Evolutionary conservation across 2,888 invertebrate species (phyloP).

Genomic region (Tetragonula carbonaria): DNA sequence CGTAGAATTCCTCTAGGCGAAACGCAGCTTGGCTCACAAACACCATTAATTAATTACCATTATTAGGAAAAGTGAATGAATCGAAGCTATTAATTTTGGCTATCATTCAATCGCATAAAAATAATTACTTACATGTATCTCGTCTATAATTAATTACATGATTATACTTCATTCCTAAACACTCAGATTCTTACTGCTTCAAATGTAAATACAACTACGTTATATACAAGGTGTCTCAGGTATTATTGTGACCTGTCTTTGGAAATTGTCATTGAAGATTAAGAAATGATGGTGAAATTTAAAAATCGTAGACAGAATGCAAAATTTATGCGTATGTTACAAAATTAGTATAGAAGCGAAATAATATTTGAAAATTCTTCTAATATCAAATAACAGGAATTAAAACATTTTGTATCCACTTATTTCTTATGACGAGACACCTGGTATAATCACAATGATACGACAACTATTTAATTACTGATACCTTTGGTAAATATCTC

Average conservation of each 20-base stretch:
- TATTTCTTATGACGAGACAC: constrained; percentile 37
- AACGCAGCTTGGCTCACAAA: constrained; percentile 31
- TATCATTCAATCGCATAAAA: constrained; percentile 60
- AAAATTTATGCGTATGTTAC: no score
- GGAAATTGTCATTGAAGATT: not conserved
- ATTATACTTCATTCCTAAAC: constrained; percentile 74
- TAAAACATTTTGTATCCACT: not conserved
- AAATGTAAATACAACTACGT: constrained; percentile 67
- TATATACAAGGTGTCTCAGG: constrained; percentile 74
- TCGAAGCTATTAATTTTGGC: constrained; percentile 49
- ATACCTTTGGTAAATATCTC: constrained; percentile 75
- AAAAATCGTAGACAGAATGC: not conserved
- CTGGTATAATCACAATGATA: constrained; percentile 69
- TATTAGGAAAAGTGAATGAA: constrained; percentile 26
- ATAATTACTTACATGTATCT: constrained; percentile 66
- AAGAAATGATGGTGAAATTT: not conserved
- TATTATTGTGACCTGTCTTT: not conserved
- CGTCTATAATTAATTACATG: constrained; percentile 69
- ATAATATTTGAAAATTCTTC: not conserved
- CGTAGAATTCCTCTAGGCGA: constrained; percentile 29
- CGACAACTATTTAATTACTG: constrained; percentile 74
- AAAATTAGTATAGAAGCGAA: no score
- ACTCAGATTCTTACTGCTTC: constrained; percentile 75
- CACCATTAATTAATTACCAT: constrained; percentile 22
- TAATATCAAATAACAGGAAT: not conserved